These are phyloP conservation scores for Pristionchus exspectatus DNA, from an alignment of 2,888 invertebrate species.

Conservation along the genomic window DNA sequence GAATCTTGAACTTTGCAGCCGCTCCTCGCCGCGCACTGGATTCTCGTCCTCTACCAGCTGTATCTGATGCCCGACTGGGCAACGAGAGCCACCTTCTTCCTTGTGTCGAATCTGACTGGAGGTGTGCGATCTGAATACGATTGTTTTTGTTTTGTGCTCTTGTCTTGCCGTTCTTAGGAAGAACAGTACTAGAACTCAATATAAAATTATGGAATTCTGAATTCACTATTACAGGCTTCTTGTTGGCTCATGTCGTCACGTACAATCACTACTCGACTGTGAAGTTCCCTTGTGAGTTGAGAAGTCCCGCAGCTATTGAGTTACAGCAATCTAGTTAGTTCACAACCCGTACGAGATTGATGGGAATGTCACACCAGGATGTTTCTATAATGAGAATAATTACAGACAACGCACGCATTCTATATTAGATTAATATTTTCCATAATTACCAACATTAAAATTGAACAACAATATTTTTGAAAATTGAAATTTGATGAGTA, in stretches of 20 bases:
- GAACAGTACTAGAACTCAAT: no score
- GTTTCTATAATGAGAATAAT: no score
- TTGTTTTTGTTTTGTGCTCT: neutral
- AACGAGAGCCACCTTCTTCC: constrained; percentile 63
- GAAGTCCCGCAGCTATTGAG: no score
- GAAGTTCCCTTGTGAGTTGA: constrained; percentile 73
- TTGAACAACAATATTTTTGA: no score
- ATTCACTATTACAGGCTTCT: constrained; percentile 65
- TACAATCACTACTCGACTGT: constrained; percentile 78
- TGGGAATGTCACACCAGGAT: no score
- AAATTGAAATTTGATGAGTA: constrained; percentile 5
- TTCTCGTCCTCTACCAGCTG: constrained; percentile 69
- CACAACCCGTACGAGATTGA: no score
- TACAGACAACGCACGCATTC: no score
- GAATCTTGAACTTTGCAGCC: constrained; percentile 58
- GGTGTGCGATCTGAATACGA: neutral
- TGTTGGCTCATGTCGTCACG: constrained; percentile 77
- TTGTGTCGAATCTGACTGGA: constrained; percentile 58
- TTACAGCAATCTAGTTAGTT: no score
- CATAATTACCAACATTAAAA: no score
- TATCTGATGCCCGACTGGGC: constrained; percentile 72
- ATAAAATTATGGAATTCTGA: neutral
- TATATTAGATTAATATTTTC: no score
- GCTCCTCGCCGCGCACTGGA: constrained; percentile 74
- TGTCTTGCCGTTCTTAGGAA: no score